Conservation (phyloP, 2,113 vertebrate species). For the Aegithalos caudatus region DNA sequence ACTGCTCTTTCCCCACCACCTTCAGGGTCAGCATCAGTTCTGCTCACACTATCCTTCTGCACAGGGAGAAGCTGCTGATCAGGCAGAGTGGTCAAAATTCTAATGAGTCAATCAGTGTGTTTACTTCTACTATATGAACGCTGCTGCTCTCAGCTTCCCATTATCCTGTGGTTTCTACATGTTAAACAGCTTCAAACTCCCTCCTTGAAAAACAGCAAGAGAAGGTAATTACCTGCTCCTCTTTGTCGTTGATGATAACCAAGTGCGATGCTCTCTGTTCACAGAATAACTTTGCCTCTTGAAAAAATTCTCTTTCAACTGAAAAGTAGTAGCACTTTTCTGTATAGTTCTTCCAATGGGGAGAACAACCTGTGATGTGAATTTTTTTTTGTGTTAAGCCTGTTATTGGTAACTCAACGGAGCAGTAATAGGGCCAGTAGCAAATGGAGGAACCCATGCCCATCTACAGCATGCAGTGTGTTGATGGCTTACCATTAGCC, state of each 20-base stretch:
- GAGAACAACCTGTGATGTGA: slow-evolving; percentile 78
- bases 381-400: slow-evolving; percentile 28
- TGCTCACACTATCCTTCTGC: neutral
- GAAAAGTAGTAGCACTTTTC: slow-evolving; percentile 93
- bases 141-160: neutral
- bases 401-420: neutral
- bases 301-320: slow-evolving; percentile 79
- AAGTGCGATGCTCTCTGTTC: slow-evolving; percentile 77
- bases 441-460: neutral
- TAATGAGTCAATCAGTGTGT: neutral
- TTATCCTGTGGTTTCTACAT: neutral
- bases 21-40: neutral
- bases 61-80: neutral
- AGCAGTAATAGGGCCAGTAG: neutral
- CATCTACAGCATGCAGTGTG: neutral
- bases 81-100: neutral
- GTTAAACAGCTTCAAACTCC: neutral
- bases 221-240: slow-evolving; percentile 83
- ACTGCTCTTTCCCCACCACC: neutral
- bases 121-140: neutral
- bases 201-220: neutral
- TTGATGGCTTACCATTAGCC: slow-evolving; percentile 66
- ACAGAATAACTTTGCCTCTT: slow-evolving; percentile 83
- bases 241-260: slow-evolving; percentile 84
- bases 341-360: slow-evolving; percentile 83